Base-by-base conservation (phyloP, 2,797 vertebrate genomes). In the Linurgus olivaceus region DNA sequence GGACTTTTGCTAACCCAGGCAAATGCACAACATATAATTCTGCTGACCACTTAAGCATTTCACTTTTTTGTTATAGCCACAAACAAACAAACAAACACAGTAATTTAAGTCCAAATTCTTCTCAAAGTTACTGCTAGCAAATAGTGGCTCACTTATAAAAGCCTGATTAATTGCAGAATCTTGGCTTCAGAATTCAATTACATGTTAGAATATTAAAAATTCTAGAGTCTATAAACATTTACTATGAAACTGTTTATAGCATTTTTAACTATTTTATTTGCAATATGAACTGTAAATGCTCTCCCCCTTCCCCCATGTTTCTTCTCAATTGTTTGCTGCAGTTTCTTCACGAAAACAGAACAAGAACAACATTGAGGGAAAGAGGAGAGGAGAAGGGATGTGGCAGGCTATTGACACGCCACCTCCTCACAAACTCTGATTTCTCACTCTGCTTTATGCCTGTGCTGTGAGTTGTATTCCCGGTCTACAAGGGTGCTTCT, bases 161-260 rank as follows among this genome's bases (percentile, higher is more conserved):
- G 28, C 62, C 58, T 91, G 85, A 95, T 93, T 86, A 92, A 94
- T 75, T 90, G 79, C 82, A 90, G 79, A 90, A 95, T 88, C 62
- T 88, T 93, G 91, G 91, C 85, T 94, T 88, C 66, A 76, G 55
- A 95, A 93, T 95, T 94, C 91, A 94, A 91, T 94, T 93, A 95
- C 82, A 70, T 29, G 51, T 65, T 84, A 74, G 67, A 95, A 96
- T 88, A 96, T 92, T 93, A 93, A 95, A 90, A 77, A 93, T 48
- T 81, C 82, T 81, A 21, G 50, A 96, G 93, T 91, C 76, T 78
- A 97, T 95, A 97, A 97, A 96, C 87, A 96, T 93, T 84, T 21
- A 96, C 89, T 88, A 78, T 94, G 90, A 94, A 96, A 63, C 51
- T 35, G 62, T 90, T 94, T 83, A 96, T 47, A 86, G 94, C 66